Evolutionary conservation across 2,888 invertebrate genomes (phyloP).

Genomic region (Cylindroiulus punctatus): DNA sequence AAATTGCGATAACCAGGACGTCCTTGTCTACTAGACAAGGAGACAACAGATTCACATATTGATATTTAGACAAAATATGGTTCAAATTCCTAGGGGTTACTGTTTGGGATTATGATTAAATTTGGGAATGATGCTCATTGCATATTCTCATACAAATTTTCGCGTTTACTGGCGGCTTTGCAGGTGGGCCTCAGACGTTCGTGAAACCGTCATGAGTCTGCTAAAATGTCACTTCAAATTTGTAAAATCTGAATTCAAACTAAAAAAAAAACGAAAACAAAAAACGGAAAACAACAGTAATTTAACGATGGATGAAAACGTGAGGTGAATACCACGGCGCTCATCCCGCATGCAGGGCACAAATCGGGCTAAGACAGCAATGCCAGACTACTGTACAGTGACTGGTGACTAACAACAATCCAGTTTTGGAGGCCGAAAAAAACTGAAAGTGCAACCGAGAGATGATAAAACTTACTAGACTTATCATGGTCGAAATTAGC

Average conservation of each 20-base stretch:
- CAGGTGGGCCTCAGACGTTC: not conserved
- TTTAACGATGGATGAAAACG: conserved; percentile 3
- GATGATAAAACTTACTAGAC: too few species aligned
- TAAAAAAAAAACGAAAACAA: not conserved
- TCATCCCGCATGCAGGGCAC: not conserved
- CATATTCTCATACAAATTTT: not conserved
- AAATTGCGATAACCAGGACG: too few species aligned
- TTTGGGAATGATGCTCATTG: not conserved
- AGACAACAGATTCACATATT: too few species aligned
- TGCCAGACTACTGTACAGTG: conserved; percentile 4
- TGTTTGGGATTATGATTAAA: too few species aligned
- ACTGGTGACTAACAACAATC: not conserved
- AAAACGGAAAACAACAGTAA: not conserved
- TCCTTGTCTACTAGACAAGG: too few species aligned
- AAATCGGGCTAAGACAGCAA: not conserved
- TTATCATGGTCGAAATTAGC: too few species aligned
- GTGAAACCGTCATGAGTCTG: conserved; percentile 9
- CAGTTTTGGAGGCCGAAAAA: not conserved
- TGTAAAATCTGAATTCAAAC: conserved; percentile 18
- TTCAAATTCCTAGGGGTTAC: too few species aligned
- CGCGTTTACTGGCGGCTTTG: not conserved
- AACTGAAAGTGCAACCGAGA: not conserved
- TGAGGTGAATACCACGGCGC: not conserved
- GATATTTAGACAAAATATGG: too few species aligned
- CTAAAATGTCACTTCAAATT: conserved; percentile 18